Base-by-base conservation (phyloP, 2,797 vertebrate genomes). In the Chromis chromis region DNA sequence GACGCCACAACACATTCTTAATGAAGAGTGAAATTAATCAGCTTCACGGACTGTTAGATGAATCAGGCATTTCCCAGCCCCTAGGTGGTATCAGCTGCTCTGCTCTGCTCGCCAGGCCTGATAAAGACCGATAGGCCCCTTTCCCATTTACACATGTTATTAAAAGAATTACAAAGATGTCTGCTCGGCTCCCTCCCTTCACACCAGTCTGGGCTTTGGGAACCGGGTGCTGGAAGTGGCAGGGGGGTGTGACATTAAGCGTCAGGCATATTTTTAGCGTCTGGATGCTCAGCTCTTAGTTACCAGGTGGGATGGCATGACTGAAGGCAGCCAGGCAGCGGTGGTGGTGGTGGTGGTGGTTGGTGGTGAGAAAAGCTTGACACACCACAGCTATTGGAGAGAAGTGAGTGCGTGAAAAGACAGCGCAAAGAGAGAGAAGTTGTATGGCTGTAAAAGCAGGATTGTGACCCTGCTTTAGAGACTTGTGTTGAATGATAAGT, bases 21-120 rank as follows among this genome's bases (percentile, higher is more conserved):
- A 94, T 92, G 91, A 95, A 94, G 93, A 95, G 93, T 93, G 93
- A 95, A 95, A 95, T 94, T 92, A 96, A 95, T 94, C 94, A 93
- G 93, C 91, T 94, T 94, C 92, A 91, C 82, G 82, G 88, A 86
- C 87, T 89, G 89, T 93, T 94, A 89, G 92, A 92, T 91, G 93
- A 94, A 95, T 93, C 91, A 89, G 92, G 86, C 92, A 68, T 92
- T 93, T 90, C 91, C 87, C 77, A 88, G 91, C 88, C 94, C 91
- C 90, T 87, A 91, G 93, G 93, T 92, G 93, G 88, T 91, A 93
- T 92, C 91, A 91, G 91, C 90, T 93, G 91, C 89, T 89, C 74
- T 40, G 90, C 89, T 88, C 65, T 9, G 64, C 87, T 91, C 80
- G 76, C 84, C 84, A 86, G 88, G 86, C 84, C 85, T 84, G 90